Evolutionary conservation across 2,888 invertebrate species (phyloP).

Genomic region (Sminthurides aquaticus): DNA sequence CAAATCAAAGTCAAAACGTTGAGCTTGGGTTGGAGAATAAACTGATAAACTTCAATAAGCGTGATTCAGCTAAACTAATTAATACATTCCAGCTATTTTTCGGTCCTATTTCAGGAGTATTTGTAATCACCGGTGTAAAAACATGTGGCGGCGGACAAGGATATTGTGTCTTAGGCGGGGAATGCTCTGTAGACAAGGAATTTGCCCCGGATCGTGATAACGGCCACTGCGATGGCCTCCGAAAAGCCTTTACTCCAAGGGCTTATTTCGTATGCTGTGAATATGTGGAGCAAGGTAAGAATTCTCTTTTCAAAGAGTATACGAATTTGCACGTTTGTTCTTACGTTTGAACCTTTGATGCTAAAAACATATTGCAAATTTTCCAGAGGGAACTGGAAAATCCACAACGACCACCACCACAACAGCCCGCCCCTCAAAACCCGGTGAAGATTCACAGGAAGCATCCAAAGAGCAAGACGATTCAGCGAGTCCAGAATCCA

Average conservation of each 20-base stretch:
- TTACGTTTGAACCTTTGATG: not conserved
- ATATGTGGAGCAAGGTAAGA: conserved; percentile 22
- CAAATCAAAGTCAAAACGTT: too few relatives aligned
- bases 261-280: conserved; percentile 48
- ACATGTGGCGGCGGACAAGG: conserved; percentile 47
- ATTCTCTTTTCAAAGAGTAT: not conserved
- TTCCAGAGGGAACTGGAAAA: not conserved
- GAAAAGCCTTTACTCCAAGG: conserved; percentile 47
- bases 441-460: conserved; percentile 1
- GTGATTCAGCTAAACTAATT: too few relatives aligned
- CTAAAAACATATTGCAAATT: not conserved
- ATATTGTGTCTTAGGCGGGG: conserved; percentile 48
- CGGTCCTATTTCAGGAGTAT: conserved; percentile 45
- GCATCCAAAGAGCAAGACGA: conserved; percentile 39
- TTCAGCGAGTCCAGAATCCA: conserved; percentile 11
- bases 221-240: conserved; percentile 48
- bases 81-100: too few relatives aligned
- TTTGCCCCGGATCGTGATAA: conserved; percentile 45
- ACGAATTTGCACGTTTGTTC: too few relatives aligned
- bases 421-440: conserved; percentile 18
- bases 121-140: conserved; percentile 48
- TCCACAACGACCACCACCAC: conserved; percentile 29
- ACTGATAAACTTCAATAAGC: too few relatives aligned
- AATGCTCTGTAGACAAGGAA: conserved; percentile 47
- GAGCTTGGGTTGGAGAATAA: too few relatives aligned